These are phyloP conservation scores for Caenorhabditis macrosperma DNA, from an alignment of 2,888 invertebrate species.

Conservation along the genomic window DNA sequence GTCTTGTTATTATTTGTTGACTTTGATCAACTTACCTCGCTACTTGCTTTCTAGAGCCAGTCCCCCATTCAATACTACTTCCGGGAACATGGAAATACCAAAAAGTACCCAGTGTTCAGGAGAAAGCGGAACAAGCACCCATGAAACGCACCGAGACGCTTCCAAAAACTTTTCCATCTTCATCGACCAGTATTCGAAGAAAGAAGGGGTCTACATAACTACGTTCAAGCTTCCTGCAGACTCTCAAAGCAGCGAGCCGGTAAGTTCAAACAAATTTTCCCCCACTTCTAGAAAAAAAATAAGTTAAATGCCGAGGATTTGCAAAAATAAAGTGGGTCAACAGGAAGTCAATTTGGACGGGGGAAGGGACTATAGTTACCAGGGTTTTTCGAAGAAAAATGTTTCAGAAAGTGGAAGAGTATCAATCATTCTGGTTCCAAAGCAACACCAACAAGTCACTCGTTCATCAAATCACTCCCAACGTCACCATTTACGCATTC, in stretches of 20 bases:
- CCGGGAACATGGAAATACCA: too few relatives aligned
- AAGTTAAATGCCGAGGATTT: too few relatives aligned
- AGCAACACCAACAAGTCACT: slow-evolving; percentile 55
- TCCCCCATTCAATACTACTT: too few relatives aligned
- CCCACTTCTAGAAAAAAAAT: neutral
- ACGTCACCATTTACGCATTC: slow-evolving; percentile 56
- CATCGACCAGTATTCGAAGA: slow-evolving; percentile 58
- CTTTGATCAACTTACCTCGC: too few relatives aligned
- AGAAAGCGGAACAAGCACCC: slow-evolving; percentile 44
- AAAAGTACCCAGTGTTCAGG: slow-evolving; percentile 20
- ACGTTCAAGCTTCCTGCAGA: slow-evolving; percentile 48
- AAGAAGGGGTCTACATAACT: slow-evolving; percentile 56
- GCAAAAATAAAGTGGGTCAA: too few relatives aligned
- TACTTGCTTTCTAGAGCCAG: too few relatives aligned
- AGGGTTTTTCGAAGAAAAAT: neutral
- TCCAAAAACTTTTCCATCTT: slow-evolving; percentile 62
- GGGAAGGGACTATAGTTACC: too few relatives aligned
- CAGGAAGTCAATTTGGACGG: too few relatives aligned
- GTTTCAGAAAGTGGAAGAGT: slow-evolving; percentile 50
- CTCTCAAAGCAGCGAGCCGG: slow-evolving; percentile 23
- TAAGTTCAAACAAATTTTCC: slow-evolving; percentile 9
- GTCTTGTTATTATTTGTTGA: too few relatives aligned
- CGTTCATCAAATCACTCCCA: slow-evolving; percentile 59
- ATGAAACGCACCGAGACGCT: slow-evolving; percentile 48
- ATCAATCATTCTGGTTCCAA: slow-evolving; percentile 63